These are phyloP conservation scores for Parus major DNA, from an alignment of 2,113 vertebrate species.

Conservation along the genomic window DNA sequence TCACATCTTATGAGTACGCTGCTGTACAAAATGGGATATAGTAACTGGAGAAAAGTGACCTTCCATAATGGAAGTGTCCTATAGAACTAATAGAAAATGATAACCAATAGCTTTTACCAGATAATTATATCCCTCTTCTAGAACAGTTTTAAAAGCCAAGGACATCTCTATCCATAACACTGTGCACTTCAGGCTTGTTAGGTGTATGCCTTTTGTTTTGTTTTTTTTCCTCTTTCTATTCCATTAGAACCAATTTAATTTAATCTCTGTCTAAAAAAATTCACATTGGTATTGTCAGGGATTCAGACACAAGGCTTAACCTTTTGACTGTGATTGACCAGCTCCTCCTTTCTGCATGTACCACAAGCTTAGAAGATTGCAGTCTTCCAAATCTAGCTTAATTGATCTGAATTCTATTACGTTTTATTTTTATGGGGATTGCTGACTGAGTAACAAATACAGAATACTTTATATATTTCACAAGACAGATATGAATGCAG, in stretches of 20 bases:
- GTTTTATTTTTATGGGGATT: background rate
- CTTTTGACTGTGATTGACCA: background rate
- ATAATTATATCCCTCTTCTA: conserved; percentile 55
- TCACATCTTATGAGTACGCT: conserved; percentile 28
- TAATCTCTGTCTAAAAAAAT: background rate
- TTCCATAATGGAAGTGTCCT: conserved; percentile 64
- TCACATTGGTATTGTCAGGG: rapidly evolving
- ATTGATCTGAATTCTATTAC: background rate
- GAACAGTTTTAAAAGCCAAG: conserved; percentile 34
- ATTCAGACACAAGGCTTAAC: background rate
- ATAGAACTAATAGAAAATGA: conserved; percentile 62
- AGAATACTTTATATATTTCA: background rate
- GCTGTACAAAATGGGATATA: conserved; percentile 17
- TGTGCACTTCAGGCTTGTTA: background rate
- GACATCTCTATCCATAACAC: background rate
- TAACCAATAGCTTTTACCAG: conserved; percentile 53
- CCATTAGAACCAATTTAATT: background rate
- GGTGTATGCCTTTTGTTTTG: background rate
- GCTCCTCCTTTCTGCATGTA: background rate
- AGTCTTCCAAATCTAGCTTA: background rate
- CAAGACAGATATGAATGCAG: background rate
- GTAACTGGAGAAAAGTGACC: conserved; percentile 56
- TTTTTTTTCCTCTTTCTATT: background rate
- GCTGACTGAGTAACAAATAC: background rate
- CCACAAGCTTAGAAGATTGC: background rate